Percentiles rank a stretch among this genome's conserved stretches.
Conservation (phyloP, 2,888 invertebrate species). For the Lumbricus terrestris region DNA sequence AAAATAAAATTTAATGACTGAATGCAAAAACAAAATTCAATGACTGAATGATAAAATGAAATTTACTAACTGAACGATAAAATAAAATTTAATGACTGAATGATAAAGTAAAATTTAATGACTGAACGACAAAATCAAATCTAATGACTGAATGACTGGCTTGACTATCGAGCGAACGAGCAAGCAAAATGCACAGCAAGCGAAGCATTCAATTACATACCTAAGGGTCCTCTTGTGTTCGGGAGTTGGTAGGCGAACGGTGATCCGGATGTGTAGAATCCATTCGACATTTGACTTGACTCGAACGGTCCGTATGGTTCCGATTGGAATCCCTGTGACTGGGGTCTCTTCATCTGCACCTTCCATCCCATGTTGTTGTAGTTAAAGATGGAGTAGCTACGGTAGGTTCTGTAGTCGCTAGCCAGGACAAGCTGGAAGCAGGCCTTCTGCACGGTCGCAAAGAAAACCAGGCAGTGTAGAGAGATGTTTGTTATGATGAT, state of each 20-base stretch:
- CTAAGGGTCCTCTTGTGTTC: conserved; percentile 20
- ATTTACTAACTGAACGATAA: neutral
- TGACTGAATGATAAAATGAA: neutral
- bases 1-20: neutral
- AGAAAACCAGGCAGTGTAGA: neutral
- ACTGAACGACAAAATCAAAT: too few species aligned
- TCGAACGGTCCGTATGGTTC: neutral
- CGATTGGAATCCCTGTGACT: conserved; percentile 23
- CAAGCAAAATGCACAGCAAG: too few species aligned
- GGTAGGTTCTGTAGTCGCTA: conserved; percentile 16
- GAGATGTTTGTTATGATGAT: neutral
- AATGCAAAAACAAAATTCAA: too few species aligned
- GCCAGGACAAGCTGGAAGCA: conserved; percentile 26
- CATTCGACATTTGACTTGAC: neutral
- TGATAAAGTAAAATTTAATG: too few species aligned
- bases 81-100: neutral
- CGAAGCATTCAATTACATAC: too few species aligned
- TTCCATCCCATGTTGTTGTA: conserved; percentile 24
- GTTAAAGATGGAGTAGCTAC: conserved; percentile 20
- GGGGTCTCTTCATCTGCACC: neutral
- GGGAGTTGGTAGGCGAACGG: conserved; percentile 19
- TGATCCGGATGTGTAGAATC: conserved; percentile 20
- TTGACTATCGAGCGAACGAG: too few species aligned
- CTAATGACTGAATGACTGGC: neutral
- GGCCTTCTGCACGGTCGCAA: conserved; percentile 8